These are phyloP conservation scores for Diplodus puntazzo DNA, from an alignment of 2,797 vertebrate genomes.

Conservation along the genomic window DNA sequence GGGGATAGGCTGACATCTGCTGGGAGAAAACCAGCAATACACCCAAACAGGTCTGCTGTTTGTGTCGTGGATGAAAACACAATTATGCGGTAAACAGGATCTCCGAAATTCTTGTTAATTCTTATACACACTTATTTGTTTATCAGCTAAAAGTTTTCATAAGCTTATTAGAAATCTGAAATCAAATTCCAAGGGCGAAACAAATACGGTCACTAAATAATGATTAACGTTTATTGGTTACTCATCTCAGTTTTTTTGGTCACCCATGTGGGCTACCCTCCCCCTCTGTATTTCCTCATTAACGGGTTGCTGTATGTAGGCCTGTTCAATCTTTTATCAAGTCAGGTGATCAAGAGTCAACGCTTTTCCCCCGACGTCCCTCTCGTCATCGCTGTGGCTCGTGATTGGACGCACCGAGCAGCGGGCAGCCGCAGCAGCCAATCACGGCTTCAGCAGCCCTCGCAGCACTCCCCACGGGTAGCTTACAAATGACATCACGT, in stretches of 20 bases:
- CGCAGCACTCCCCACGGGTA: background rate
- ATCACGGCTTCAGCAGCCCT: conserved; percentile 27
- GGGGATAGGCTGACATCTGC: conserved; percentile 66
- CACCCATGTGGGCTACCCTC: background rate
- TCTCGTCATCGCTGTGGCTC: background rate
- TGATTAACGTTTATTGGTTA: conserved; percentile 42
- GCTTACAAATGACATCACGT: conserved; percentile 67
- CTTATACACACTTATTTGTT: background rate
- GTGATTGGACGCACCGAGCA: conserved; percentile 46
- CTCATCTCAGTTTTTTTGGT: conserved; percentile 1
- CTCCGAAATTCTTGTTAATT: background rate
- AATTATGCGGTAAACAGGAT: background rate
- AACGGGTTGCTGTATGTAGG: background rate
- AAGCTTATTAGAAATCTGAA: background rate
- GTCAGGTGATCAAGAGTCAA: conserved; percentile 65
- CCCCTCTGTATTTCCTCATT: conserved; percentile 9
- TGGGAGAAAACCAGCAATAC: conserved; percentile 55
- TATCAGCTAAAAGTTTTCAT: conserved; percentile 1
- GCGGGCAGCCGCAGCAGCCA: conserved; percentile 32
- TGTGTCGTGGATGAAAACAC: background rate
- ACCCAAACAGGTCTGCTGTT: background rate
- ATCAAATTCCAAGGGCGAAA: background rate
- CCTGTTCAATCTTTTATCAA: conserved; percentile 40
- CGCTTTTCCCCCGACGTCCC: background rate
- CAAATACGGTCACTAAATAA: background rate